These are phyloP conservation scores for Sthenelais limicola DNA, from an alignment of 2,888 invertebrate species.

Conservation along the genomic window DNA sequence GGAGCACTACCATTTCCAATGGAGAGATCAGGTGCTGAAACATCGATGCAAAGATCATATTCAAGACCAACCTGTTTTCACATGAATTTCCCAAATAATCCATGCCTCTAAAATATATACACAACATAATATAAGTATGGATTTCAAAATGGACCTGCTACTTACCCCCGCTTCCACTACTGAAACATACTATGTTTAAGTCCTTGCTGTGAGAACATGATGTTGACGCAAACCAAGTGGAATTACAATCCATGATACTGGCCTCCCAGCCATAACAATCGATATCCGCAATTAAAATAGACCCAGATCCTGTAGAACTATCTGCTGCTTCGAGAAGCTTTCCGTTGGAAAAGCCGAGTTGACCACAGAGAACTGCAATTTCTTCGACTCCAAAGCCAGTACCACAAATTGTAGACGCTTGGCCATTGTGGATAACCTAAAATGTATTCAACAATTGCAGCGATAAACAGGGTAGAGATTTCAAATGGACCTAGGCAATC, in stretches of 20 bases:
- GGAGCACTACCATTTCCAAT: not conserved
- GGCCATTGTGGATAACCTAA: not conserved
- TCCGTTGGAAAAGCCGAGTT: not conserved
- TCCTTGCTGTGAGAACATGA: too few species aligned
- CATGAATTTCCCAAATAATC: too few species aligned
- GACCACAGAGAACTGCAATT: not conserved
- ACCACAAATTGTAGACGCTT: conserved; percentile 2
- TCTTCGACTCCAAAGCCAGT: not conserved
- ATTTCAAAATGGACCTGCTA: too few species aligned
- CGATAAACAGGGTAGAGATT: not conserved
- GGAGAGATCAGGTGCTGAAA: not conserved
- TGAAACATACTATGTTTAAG: too few species aligned
- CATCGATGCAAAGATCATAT: too few species aligned
- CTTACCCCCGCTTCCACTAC: too few species aligned
- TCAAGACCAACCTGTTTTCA: too few species aligned
- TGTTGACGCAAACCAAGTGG: not conserved
- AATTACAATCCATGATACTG: not conserved
- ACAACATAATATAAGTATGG: too few species aligned
- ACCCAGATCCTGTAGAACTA: not conserved
- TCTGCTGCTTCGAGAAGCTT: not conserved
- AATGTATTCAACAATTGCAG: too few species aligned
- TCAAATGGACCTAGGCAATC: not conserved
- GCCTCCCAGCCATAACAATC: not conserved
- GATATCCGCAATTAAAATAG: not conserved
- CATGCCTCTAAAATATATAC: too few species aligned